These are phyloP conservation scores for Thymallus thymallus DNA, from an alignment of 2,113 vertebrate genomes.

Conservation along the genomic window DNA sequence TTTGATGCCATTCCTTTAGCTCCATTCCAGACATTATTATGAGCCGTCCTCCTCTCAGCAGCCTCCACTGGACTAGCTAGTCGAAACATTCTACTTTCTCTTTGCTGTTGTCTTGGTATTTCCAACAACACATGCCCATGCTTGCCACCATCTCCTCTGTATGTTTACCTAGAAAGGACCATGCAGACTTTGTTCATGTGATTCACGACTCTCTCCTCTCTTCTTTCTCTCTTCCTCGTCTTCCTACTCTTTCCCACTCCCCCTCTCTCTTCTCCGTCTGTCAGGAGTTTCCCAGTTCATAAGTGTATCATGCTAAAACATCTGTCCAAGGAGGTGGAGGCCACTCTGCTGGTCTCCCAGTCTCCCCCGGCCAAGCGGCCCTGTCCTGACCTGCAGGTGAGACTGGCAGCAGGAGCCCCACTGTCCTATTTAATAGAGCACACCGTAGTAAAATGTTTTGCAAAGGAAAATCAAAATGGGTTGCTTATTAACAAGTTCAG, in stretches of 20 bases:
- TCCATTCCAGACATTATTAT: too few relatives aligned
- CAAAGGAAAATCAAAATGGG: too few relatives aligned
- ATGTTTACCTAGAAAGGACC: background rate
- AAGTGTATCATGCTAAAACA: constrained; percentile 91
- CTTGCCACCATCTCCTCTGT: background rate
- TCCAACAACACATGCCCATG: background rate
- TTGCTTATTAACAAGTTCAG: too few relatives aligned
- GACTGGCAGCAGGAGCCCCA: background rate
- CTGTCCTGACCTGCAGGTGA: constrained; percentile 88
- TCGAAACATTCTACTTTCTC: background rate
- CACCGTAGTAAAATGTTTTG: too few relatives aligned
- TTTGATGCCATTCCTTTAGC: too few relatives aligned
- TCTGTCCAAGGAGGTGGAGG: constrained; percentile 79
- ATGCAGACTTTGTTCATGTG: too few relatives aligned
- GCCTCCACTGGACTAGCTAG: background rate
- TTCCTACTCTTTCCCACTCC: background rate
- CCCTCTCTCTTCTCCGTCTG: background rate
- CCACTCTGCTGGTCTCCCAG: constrained; percentile 62
- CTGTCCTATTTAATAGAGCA: background rate
- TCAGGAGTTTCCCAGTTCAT: constrained; percentile 76
- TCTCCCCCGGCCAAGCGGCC: constrained; percentile 87
- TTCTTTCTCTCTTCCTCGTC: background rate
- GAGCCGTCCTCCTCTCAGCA: background rate
- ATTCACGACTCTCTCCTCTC: background rate
- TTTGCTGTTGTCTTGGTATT: too few relatives aligned